These are phyloP conservation scores for Drosophila birchii DNA, from an alignment of 2,888 invertebrate genomes.

Conservation along the genomic window DNA sequence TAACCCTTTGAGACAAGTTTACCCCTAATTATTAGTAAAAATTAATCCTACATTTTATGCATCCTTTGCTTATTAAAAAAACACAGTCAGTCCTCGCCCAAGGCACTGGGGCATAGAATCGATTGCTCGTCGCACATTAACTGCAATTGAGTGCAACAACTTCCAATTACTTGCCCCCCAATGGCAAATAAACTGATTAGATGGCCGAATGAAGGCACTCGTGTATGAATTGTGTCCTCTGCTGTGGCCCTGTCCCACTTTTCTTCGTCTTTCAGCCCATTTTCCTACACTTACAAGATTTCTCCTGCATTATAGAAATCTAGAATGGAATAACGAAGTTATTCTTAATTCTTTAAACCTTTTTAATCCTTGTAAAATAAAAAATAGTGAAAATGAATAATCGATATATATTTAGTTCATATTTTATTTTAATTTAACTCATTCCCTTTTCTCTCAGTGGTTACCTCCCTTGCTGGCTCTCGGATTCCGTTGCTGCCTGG, in stretches of 20 bases:
- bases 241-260: slow-evolving; percentile 4
- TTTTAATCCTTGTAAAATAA: not conserved
- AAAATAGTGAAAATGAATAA: too few species aligned
- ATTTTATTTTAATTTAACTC: not conserved
- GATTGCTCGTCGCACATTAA: slow-evolving; percentile 25
- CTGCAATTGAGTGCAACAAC: slow-evolving; percentile 52
- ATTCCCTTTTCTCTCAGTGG: not conserved
- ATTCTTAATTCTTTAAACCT: not conserved
- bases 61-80: not conserved
- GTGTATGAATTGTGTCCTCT: slow-evolving; percentile 46
- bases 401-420: not conserved
- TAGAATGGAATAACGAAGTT: not conserved
- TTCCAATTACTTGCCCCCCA: slow-evolving; percentile 46
- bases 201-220: slow-evolving; percentile 40
- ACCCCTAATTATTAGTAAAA: not conserved
- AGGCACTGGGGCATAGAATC: not conserved
- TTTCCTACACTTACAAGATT: not conserved
- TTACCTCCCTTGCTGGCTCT: slow-evolving; percentile 14
- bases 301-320: not conserved
- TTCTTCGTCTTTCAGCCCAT: not conserved
- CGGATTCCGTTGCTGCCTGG: slow-evolving; percentile 18
- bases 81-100: not conserved
- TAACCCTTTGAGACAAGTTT: not conserved
- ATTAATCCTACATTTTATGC: not conserved
- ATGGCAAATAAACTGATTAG: slow-evolving; percentile 48